Percentiles rank a stretch among this genome's conserved stretches.
These are phyloP conservation scores for Mycetomoellerius zeteki DNA, from an alignment of 1,140 invertebrate genomes.

Conservation along the genomic window DNA sequence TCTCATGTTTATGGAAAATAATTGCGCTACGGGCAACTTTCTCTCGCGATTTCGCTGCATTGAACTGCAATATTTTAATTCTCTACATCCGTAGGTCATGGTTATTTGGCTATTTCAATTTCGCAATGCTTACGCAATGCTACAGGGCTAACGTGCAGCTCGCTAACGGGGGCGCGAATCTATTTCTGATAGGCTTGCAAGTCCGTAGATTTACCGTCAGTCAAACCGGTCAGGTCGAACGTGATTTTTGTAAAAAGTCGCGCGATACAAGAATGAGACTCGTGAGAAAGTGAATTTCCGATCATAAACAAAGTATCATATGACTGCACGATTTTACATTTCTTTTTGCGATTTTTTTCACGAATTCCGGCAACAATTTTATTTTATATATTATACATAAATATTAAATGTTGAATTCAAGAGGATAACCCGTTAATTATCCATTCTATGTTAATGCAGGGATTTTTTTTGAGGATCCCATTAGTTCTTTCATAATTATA, in stretches of 20 bases:
- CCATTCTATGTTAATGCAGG: background rate
- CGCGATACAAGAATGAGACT: background rate
- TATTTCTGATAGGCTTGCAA: constrained; percentile 80
- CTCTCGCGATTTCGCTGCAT: background rate
- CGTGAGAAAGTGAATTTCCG: constrained; percentile 19
- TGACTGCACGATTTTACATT: background rate
- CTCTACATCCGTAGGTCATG: constrained; percentile 78
- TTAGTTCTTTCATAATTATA: background rate
- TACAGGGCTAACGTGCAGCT: constrained; percentile 76
- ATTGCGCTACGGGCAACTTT: background rate
- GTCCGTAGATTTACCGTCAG: constrained; percentile 58
- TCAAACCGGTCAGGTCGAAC: constrained; percentile 48
- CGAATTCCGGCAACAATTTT: background rate
- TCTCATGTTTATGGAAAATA: background rate
- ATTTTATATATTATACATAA: background rate
- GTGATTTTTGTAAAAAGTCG: constrained; percentile 50
- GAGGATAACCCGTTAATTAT: background rate
- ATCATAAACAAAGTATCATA: background rate
- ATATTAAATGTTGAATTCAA: background rate
- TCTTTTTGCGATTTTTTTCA: background rate
- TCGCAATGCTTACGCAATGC: constrained; percentile 78
- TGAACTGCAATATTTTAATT: constrained; percentile 49
- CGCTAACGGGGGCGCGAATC: constrained; percentile 79
- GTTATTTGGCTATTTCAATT: constrained; percentile 82
- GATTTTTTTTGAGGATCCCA: background rate